Evolutionary conservation across 1,140 invertebrate species (phyloP).

Genomic region (Drosophila teissieri): DNA sequence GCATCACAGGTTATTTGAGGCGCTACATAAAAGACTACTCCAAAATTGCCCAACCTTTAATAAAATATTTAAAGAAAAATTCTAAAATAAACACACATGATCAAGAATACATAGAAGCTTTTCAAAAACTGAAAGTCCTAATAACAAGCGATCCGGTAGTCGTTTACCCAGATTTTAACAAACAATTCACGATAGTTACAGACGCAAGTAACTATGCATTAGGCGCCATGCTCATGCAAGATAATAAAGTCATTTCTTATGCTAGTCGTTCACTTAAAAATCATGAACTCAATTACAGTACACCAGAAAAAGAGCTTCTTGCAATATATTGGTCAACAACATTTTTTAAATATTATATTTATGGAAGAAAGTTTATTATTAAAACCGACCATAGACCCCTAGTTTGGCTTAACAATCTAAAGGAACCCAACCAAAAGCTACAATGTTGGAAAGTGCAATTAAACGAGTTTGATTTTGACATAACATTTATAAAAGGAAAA

Average conservation of each 20-base stretch:
- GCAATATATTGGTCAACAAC: neutral
- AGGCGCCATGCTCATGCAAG: slow-evolving; percentile 21
- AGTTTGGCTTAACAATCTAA: slow-evolving; percentile 32
- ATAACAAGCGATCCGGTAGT: slow-evolving; percentile 7
- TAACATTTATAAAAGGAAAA: slow-evolving; percentile 1
- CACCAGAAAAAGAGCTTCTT: slow-evolving; percentile 5
- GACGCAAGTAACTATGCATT: slow-evolving; percentile 36
- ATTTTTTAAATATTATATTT: slow-evolving; percentile 27
- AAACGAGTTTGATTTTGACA: slow-evolving; percentile 29
- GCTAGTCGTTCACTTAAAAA: slow-evolving; percentile 1
- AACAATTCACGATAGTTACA: slow-evolving; percentile 23
- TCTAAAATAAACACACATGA: no score
- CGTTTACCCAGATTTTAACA: slow-evolving; percentile 18
- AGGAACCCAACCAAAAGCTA: slow-evolving; percentile 19
- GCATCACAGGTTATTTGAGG: no score
- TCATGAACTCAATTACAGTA: slow-evolving; percentile 14
- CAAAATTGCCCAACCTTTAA: no score
- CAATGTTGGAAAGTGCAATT: slow-evolving; percentile 34
- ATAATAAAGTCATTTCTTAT: slow-evolving; percentile 1
- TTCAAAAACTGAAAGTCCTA: slow-evolving; percentile 9
- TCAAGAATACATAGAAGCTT: no score
- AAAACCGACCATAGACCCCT: slow-evolving; percentile 18
- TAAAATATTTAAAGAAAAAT: no score
- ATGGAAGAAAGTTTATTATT: slow-evolving; percentile 19
- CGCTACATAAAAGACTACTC: no score